A percentile compares a stretch with the other conserved stretches of the same genome.
Conservation (phyloP, 1,140 invertebrate genomes). For the Drosophila tropicalis region DNA sequence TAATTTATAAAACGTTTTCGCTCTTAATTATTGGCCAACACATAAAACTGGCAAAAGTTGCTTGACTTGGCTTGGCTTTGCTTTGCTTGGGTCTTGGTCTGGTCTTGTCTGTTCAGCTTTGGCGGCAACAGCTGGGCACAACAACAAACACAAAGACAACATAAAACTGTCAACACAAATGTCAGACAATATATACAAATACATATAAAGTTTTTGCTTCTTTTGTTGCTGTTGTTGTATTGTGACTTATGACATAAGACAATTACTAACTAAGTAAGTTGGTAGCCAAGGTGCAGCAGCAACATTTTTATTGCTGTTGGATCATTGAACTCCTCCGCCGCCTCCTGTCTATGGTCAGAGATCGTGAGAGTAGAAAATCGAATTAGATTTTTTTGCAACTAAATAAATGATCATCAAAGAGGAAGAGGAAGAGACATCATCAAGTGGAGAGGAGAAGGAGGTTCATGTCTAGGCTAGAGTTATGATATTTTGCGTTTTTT, state of each 20-base stretch:
- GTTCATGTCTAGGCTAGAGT: slow-evolving; percentile 24
- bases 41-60: slow-evolving; percentile 16
- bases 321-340: slow-evolving; percentile 37
- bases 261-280: slow-evolving; percentile 43
- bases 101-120: background rate
- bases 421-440: slow-evolving; percentile 2
- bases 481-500: background rate
- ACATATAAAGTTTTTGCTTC: background rate
- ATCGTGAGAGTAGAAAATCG: slow-evolving; percentile 17
- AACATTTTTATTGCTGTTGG: slow-evolving; percentile 1
- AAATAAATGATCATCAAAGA: slow-evolving; percentile 13
- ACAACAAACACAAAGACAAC: slow-evolving; percentile 52
- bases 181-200: slow-evolving; percentile 37
- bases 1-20: slow-evolving; percentile 47
- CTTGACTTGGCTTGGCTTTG: background rate
- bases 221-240: slow-evolving; percentile 23
- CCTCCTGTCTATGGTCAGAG: slow-evolving; percentile 1
- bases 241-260: slow-evolving; percentile 78
- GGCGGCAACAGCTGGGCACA: slow-evolving; percentile 24
- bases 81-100: slow-evolving; percentile 8
- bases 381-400: slow-evolving; percentile 27
- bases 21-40: slow-evolving; percentile 58
- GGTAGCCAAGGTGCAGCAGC: slow-evolving; percentile 58
- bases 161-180: slow-evolving; percentile 74
- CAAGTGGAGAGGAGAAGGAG: background rate